Base-by-base conservation (phyloP, 2,888 invertebrate species). In the Tuta absoluta region DNA sequence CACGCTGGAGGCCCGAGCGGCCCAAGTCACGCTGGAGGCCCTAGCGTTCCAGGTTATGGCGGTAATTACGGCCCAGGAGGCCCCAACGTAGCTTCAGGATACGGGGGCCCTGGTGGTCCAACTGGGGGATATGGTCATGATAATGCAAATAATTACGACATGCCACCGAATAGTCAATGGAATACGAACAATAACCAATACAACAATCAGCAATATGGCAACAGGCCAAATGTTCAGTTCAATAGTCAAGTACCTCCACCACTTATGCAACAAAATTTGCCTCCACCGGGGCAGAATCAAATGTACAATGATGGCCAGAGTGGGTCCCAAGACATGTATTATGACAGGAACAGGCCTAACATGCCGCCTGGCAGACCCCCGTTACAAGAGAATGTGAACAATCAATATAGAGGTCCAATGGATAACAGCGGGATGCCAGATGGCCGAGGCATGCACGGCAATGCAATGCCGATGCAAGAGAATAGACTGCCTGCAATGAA, bases 341-440 rank as follows among this genome's bases (percentile, higher is more conserved):
- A 75, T 72, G 75, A 80, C 48, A 75, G 75, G 64, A 80, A 81
- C 71, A 74, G 76, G 60, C 67, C 75, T 5, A 78, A 75, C 63
- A 68, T 75, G 53, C 69, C 74, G 17, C 70, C 71, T 21, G 67
- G 75, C 11, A 75, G 75, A 63, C 72, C 73, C 8, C 71, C 75
- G 5, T 66, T 78, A 63, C 73, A 74, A 69, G 78, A 77, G 64
- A 74, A 66, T 65, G 62, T 68, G 60, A 75, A 71, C 71, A 71
- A 80, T 62, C 79, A 71, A 66, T 57, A 68, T 38, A 68, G 71
- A 67, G 69, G 63, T 17, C 67, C 68, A 63, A 71, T 67, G 61
- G 71, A 72, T 33, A 69, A 70, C 64, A 74, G 66, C 56, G 23
- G 41, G 41, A 53, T 64, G 48, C 23, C 21, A 14, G 48, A 48